A percentile compares a stretch with the other conserved stretches of the same genome.
Conservation (phyloP, 2,113 vertebrate species). For the Carollia perspicillata region DNA sequence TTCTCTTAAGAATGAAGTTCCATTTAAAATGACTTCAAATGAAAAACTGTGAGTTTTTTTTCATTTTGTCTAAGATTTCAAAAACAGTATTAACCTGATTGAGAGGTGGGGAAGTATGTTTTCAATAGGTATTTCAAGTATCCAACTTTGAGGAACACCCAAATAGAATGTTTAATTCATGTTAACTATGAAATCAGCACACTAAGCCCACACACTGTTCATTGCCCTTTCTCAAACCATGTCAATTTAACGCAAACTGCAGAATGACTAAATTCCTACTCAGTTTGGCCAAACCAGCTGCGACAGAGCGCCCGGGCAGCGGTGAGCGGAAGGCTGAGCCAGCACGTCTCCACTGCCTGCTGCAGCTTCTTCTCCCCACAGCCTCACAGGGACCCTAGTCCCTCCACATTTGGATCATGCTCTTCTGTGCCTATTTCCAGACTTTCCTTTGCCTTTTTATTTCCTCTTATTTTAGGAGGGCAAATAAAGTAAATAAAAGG, state of each 20-base stretch:
- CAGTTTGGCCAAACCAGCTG: neutral
- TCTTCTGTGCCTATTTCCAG: neutral
- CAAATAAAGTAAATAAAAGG: slow-evolving; percentile 3
- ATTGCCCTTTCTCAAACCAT: neutral
- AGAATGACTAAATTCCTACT: neutral
- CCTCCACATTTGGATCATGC: neutral
- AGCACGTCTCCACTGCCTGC: accelerated
- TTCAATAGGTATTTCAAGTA: neutral
- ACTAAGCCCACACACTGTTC: neutral
- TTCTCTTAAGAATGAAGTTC: neutral
- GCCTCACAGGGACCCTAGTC: neutral
- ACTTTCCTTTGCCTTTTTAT: neutral
- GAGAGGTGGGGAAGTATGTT: neutral
- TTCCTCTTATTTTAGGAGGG: neutral
- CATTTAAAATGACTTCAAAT: slow-evolving; percentile 23
- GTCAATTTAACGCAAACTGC: neutral
- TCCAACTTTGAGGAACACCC: neutral
- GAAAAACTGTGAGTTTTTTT: neutral
- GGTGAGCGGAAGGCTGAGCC: neutral
- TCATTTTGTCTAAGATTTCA: neutral
- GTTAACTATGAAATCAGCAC: neutral
- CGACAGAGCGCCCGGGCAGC: neutral
- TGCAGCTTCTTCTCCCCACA: neutral
- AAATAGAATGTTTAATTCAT: neutral
- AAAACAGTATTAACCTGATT: neutral